Evolutionary conservation across 2,797 vertebrate species (phyloP), one percentile per base, ranked within the genome.

Genomic region (Chelonia mydas): DNA sequence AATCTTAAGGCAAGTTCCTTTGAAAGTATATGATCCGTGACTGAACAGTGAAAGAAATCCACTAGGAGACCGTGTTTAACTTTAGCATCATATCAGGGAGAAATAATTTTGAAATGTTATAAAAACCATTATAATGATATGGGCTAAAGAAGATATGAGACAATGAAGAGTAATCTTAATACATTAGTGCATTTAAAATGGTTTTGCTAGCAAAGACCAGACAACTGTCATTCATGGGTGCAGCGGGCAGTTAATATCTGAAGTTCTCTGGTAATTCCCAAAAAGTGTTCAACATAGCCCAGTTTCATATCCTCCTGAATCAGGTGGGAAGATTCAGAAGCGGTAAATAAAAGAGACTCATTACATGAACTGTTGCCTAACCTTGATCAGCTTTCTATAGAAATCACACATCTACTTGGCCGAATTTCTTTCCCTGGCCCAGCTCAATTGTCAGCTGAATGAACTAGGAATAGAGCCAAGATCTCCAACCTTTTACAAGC

Each of bases 1-100:
- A 95, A 83, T 50, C 74, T 82, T 89, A 91, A 87, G 41, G n/a
- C 3, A 65, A 90, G 54, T 54, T 89, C 92, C 90, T 47, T 82
- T 6, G 0, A 37, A 94, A 91, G 21, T 25, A 61, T 68, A 77
- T 5, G 28, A 65, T 65, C 61, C 4, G 72, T 77, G 23, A 21
- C 93, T 51, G 65, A 91, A 88, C 78, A 93, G 84, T 86, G 85
- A 72, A 74, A 86, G 41, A 89, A 74, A 45, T 82, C 41, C 65
- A 81, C 57, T 65, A 81, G 10, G 5, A 82, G 28, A 89, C 82
- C 3, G n/a, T 8, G 77, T 89, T 77, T 49, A 31, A 15, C 53
- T 53, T 21, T 53, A 53, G 53, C 53, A 21, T 53, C 53, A 74
- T 8, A 86, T 12, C 37, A 3, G 81, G 59, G 54, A 86, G 50